Evolutionary conservation across 2,113 vertebrate species (phyloP).

Genomic region (Pelusios castaneus): DNA sequence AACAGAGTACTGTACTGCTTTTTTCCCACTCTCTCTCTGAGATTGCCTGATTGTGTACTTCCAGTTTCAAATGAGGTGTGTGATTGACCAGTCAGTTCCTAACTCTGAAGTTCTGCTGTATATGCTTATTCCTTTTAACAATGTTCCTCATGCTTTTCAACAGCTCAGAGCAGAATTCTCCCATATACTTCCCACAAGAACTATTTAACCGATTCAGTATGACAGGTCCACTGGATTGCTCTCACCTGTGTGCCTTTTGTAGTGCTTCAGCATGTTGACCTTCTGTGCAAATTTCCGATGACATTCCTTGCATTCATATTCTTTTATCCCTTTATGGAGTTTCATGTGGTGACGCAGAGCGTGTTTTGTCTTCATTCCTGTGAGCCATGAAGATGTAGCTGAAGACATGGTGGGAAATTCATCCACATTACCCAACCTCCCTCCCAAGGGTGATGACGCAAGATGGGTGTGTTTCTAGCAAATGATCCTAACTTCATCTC

Average conservation of each 20-base stretch:
- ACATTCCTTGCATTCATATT: constrained; percentile 96
- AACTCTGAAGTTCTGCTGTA: too few relatives aligned
- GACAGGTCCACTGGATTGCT: background rate
- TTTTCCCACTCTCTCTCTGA: too few relatives aligned
- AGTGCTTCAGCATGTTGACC: constrained; percentile 99
- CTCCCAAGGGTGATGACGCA: background rate
- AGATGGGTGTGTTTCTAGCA: background rate
- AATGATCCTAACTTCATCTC: background rate
- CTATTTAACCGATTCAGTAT: background rate
- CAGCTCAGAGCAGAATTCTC: background rate
- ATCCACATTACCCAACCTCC: background rate
- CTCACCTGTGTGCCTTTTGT: constrained; percentile 95
- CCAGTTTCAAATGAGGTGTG: too few relatives aligned
- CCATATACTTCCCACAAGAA: background rate
- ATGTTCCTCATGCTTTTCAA: background rate
- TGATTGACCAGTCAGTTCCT: too few relatives aligned
- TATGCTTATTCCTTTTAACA: fast-evolving
- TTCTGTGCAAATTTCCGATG: constrained; percentile 98
- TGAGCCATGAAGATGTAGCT: background rate
- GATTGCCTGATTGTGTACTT: too few relatives aligned
- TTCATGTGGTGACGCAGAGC: constrained; percentile 99
- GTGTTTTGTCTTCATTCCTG: constrained; percentile 99
- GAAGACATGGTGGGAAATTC: background rate
- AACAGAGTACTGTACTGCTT: too few relatives aligned
- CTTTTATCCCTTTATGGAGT: constrained; percentile 98